Evolutionary conservation across 2,113 vertebrate genomes (phyloP).

Genomic region (Eudorcas thomsonii): DNA sequence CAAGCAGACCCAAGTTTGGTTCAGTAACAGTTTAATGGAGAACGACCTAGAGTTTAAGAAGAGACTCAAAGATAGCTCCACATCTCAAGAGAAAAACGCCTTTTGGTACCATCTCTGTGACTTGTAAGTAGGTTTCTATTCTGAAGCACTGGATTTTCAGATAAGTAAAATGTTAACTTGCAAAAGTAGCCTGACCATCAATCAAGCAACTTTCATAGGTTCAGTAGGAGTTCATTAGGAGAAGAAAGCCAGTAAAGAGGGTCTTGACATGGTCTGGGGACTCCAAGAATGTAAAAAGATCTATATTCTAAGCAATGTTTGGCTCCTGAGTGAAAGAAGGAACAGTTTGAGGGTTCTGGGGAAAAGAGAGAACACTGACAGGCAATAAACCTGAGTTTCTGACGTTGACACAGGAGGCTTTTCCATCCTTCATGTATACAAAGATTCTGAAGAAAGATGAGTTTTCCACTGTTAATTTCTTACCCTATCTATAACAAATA

Average conservation of each 20-base stretch:
- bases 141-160: constrained; percentile 26
- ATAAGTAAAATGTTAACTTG: background rate
- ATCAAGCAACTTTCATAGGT: background rate
- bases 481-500: constrained; percentile 41
- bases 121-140: background rate
- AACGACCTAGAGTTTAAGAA: background rate
- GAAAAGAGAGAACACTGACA: background rate
- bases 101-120: background rate
- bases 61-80: background rate
- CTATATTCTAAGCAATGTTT: background rate
- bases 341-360: background rate
- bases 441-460: constrained; percentile 16
- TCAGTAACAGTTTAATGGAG: background rate
- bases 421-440: background rate
- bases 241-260: background rate
- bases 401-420: background rate
- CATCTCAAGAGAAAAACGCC: background rate
- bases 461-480: constrained; percentile 26
- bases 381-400: constrained; percentile 30
- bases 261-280: background rate
- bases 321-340: background rate
- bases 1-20: background rate
- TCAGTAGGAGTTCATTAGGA: background rate
- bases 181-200: background rate
- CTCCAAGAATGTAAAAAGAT: background rate